phyloP scores from a whole-genome alignment of 2,113 vertebrate genomes.

The human (Homo sapiens) region DNA sequence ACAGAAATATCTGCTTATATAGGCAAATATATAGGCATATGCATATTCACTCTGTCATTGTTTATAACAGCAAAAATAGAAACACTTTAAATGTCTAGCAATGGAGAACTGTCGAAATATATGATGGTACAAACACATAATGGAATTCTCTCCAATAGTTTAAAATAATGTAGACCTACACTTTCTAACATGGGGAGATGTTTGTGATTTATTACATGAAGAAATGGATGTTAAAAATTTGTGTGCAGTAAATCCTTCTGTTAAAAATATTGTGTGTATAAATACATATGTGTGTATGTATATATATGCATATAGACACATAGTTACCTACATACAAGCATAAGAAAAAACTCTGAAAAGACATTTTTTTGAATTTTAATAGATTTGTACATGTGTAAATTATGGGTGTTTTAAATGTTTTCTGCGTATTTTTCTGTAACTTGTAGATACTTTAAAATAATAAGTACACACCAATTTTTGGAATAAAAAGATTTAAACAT shows the following conservation, averaged over 20 bases:
- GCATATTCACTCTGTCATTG: background rate
- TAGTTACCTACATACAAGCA: background rate
- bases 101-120: background rate
- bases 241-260: background rate
- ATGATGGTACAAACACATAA: background rate
- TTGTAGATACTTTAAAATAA: background rate
- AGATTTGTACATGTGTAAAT: background rate
- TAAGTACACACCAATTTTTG: background rate
- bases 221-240: background rate
- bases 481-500: background rate
- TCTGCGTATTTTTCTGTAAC: background rate
- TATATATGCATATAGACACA: background rate
- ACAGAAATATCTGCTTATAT: background rate
- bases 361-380: background rate
- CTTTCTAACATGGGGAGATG: background rate
- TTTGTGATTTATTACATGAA: background rate
- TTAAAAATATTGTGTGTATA: background rate
- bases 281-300: background rate
- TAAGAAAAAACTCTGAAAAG: constrained; percentile 4
- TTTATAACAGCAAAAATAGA: background rate
- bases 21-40: background rate
- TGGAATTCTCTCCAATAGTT: background rate
- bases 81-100: background rate
- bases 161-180: background rate
- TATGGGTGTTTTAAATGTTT: background rate